Evolutionary conservation across 2,113 vertebrate genomes (phyloP).

Genomic region (Bagarius yarrelli): DNA sequence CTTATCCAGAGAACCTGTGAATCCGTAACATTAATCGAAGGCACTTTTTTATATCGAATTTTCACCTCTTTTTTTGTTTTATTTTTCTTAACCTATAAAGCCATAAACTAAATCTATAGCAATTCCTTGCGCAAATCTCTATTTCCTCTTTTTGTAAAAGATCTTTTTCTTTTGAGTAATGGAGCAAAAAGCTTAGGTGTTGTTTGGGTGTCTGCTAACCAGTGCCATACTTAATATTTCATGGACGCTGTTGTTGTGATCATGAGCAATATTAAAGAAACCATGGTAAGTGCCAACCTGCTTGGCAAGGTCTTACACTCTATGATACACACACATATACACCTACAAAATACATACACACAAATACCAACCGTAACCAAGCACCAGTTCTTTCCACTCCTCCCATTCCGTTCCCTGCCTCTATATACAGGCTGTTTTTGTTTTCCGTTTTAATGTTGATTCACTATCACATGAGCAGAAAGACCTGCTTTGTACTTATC

Average conservation of each 20-base stretch:
- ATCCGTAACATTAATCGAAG: too few species aligned
- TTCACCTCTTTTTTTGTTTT: too few species aligned
- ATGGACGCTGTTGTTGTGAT: conserved; percentile 55
- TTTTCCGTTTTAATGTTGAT: background rate
- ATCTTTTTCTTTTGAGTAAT: conserved; percentile 22
- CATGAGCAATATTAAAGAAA: conserved; percentile 57
- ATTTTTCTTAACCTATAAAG: background rate
- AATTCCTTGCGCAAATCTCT: background rate
- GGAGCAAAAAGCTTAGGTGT: conserved; percentile 48
- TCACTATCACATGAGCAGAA: conserved; percentile 16
- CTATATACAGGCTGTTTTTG: background rate
- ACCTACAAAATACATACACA: conserved; percentile 12
- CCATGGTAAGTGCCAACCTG: conserved; percentile 39
- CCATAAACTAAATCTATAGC: background rate
- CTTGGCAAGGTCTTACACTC: conserved; percentile 36
- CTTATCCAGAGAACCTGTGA: background rate
- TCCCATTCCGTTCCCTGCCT: background rate
- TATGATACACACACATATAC: conserved; percentile 4
- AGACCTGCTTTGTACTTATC: background rate
- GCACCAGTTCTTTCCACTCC: background rate
- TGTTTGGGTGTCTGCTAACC: conserved; percentile 62
- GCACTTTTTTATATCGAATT: too few species aligned
- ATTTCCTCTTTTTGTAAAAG: background rate
- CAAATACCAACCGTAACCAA: background rate
- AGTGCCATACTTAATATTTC: conserved; percentile 65